phyloP scores from a whole-genome alignment of 2,888 invertebrate species.

The Tipula unca region DNA sequence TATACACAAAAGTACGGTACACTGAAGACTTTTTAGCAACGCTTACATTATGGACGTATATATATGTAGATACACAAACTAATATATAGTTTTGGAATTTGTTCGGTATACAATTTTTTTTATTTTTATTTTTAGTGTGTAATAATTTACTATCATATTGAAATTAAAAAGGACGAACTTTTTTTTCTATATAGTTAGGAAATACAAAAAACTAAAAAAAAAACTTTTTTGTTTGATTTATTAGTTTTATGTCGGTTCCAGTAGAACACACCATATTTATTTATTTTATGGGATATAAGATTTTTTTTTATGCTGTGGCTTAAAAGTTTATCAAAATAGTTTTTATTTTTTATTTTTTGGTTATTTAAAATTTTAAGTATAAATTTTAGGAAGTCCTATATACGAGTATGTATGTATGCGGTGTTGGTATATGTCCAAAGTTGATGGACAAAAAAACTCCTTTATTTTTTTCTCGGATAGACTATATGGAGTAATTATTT shows the following conservation, averaged over 20 bases:
- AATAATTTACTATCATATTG: background rate
- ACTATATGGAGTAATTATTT: background rate
- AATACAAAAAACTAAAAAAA: background rate
- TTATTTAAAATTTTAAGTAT: background rate
- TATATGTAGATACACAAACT: background rate
- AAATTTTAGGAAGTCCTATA: background rate
- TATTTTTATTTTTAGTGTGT: background rate
- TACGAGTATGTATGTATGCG: background rate
- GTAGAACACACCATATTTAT: background rate
- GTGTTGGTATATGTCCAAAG: background rate
- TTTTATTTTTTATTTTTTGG: background rate
- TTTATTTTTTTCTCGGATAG: background rate
- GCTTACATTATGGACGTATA: background rate
- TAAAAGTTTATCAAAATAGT: slow-evolving; percentile 3
- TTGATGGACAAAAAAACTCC: background rate
- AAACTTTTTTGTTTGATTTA: background rate
- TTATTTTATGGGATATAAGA: slow-evolving; percentile 3
- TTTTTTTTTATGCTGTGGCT: background rate
- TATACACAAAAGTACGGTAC: background rate
- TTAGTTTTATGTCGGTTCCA: slow-evolving; percentile 14
- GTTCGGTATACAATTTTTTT: background rate
- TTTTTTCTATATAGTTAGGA: background rate
- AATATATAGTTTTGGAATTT: background rate
- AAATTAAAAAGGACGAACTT: slow-evolving; percentile 8
- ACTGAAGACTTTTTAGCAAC: background rate